Evolutionary conservation across 2,113 vertebrate species (phyloP), one percentile per base, ranked within the genome.

Genomic region (Psettodes erumei): DNA sequence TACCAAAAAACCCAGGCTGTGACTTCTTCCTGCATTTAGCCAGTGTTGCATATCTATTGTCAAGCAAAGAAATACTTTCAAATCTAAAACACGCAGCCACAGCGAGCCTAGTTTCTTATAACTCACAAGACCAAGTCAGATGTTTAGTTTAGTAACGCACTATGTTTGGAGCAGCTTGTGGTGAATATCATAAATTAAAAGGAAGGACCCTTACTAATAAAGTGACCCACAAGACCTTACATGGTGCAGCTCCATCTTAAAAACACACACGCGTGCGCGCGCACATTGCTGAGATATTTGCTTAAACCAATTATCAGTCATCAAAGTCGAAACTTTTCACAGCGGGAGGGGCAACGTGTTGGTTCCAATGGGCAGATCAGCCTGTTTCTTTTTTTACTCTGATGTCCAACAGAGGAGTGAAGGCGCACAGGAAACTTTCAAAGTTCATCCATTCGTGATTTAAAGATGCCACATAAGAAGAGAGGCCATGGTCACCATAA

Each of bases 381-480:
- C 11, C 23, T 47, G 21, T 3, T 1, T n/a, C n/a, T n/a, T n/a
- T 47, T 53, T 53, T 47, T n/a, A 48, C 15, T 42, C n/a, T 6
- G 28, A 21, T 30, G 59, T 54, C 30, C n/a, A 28, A 16, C 35
- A 32, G 3, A 58, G 23, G 13, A 33, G 30, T 13, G 47, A 71
- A 21, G 9, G 12, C 27, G 54, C 66, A 42, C 19, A 59, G 47
- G 13, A 33, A 67, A 16, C 53, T 1, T 21, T 3, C 1, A 6
- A 74, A 47, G 37, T 67, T 45, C 0, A 59, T 32, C 53, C 40
- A 21, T 1, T 21, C 32, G 15, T 19, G 50, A 40, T 47, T 38
- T 56, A 30, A 90, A 92, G 47, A 94, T 94, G 93, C 93, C 93
- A 6, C 87, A 85, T 27, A 93, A 86, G 83, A 93, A 81, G 58